phyloP scores from a whole-genome alignment of 2,797 vertebrate genomes.

The Artibeus lituratus region DNA sequence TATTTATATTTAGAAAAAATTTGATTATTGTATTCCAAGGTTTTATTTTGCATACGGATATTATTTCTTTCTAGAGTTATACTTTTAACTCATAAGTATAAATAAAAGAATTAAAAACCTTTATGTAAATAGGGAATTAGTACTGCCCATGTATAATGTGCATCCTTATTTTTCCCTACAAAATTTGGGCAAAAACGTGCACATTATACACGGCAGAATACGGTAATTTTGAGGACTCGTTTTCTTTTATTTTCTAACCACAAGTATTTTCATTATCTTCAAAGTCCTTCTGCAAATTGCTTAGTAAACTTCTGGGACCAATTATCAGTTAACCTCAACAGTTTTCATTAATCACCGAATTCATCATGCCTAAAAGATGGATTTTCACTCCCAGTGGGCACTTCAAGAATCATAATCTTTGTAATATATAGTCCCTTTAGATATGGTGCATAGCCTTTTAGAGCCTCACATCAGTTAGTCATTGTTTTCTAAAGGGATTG shows the following conservation, averaged over 20 bases:
- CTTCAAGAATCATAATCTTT: background rate
- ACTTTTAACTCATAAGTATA: too few species aligned
- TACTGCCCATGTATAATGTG: too few species aligned
- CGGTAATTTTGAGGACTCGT: background rate
- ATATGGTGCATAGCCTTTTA: background rate
- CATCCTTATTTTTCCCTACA: too few species aligned
- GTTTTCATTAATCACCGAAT: conserved; percentile 11
- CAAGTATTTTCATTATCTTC: background rate
- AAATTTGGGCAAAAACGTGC: too few species aligned
- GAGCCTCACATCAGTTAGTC: background rate
- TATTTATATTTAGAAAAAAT: too few species aligned
- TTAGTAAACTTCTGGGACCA: background rate
- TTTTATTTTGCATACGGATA: too few species aligned
- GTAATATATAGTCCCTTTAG: background rate
- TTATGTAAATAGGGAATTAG: too few species aligned
- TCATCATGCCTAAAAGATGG: background rate
- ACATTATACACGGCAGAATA: too few species aligned
- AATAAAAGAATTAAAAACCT: too few species aligned
- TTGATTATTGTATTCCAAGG: too few species aligned
- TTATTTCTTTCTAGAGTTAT: too few species aligned
- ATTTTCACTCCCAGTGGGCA: background rate
- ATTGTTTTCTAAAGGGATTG: background rate
- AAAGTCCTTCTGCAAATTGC: conserved; percentile 2
- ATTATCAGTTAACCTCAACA: background rate
- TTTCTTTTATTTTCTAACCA: background rate